Percentiles rank a stretch among this genome's conserved stretches.
Evolutionary conservation across 2,113 vertebrate genomes (phyloP).

Genomic region (Chaetodon auriga): DNA sequence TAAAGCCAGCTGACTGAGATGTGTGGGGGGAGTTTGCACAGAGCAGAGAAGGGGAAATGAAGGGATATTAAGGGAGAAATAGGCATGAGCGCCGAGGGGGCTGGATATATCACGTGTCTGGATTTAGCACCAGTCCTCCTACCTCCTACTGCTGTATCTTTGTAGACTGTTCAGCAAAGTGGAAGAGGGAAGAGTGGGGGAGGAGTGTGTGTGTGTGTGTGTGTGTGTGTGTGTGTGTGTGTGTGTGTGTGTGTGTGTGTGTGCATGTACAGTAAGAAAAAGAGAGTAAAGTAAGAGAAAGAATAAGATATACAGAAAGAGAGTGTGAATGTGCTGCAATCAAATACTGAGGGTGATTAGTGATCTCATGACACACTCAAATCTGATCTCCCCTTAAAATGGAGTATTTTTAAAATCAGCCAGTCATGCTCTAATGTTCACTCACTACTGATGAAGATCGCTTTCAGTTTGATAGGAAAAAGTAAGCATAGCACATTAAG

Average conservation of each 20-base stretch:
- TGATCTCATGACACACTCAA: not conserved
- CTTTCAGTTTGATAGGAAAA: not conserved
- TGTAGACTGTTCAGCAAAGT: conserved; percentile 67
- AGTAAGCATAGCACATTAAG: not conserved
- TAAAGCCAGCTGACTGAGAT: conserved; percentile 73
- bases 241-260: conserved; percentile 25
- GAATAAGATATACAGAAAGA: not conserved
- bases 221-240: conserved; percentile 40
- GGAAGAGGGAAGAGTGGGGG: conserved; percentile 59
- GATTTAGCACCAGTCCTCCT: conserved; percentile 71
- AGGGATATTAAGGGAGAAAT: conserved; percentile 79
- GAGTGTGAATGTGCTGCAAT: not conserved
- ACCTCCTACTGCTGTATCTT: conserved; percentile 68
- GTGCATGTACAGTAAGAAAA: conserved; percentile 14
- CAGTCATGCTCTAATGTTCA: not conserved
- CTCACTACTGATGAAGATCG: not conserved
- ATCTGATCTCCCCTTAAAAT: not conserved
- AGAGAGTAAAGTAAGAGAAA: conserved; percentile 12
- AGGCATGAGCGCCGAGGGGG: conserved; percentile 68
- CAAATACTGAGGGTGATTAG: not conserved
- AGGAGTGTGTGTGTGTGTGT: conserved; percentile 40
- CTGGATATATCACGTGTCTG: conserved; percentile 74
- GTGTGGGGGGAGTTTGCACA: conserved; percentile 69
- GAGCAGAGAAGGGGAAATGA: conserved; percentile 78
- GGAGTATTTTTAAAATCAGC: not conserved